phyloP scores from a whole-genome alignment of 1,140 invertebrate species.

The Drepana arcuata region DNA sequence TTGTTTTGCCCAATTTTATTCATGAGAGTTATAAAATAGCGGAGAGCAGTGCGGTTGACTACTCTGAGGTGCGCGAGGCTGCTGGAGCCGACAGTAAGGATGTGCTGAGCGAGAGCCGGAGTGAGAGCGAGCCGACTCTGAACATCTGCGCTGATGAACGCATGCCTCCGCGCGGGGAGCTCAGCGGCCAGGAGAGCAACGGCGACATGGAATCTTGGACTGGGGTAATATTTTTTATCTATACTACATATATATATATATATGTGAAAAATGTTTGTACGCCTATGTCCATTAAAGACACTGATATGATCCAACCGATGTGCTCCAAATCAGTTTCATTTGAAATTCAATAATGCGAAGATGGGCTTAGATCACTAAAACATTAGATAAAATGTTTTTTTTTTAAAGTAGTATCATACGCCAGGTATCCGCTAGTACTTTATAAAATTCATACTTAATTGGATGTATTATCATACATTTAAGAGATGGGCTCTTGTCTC shows the following conservation, averaged over 20 bases:
- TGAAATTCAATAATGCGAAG: no score
- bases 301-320: conserved; percentile 1
- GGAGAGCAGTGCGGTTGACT: conserved; percentile 27
- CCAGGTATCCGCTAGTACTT: no score
- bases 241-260: no score
- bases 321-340: no score
- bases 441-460: no score
- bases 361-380: no score
- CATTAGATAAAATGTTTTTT: no score
- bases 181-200: conserved; percentile 87
- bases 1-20: conserved; percentile 61
- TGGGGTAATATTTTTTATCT: conserved; percentile 38
- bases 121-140: conserved; percentile 74
- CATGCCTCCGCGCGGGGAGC: conserved; percentile 86
- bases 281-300: no score
- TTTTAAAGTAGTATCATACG: no score
- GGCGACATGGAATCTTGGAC: conserved; percentile 81
- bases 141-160: conserved; percentile 87
- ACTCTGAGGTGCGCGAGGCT: conserved; percentile 23
- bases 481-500: no score
- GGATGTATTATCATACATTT: no score
- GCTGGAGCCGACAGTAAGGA: conserved; percentile 55
- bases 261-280: no score
- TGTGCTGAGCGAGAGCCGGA: conserved; percentile 72
- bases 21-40: conserved; percentile 61